Evolutionary conservation across 2,888 invertebrate genomes (phyloP), one percentile per base, ranked within the genome.

Genomic region (Suillia variegata): DNA sequence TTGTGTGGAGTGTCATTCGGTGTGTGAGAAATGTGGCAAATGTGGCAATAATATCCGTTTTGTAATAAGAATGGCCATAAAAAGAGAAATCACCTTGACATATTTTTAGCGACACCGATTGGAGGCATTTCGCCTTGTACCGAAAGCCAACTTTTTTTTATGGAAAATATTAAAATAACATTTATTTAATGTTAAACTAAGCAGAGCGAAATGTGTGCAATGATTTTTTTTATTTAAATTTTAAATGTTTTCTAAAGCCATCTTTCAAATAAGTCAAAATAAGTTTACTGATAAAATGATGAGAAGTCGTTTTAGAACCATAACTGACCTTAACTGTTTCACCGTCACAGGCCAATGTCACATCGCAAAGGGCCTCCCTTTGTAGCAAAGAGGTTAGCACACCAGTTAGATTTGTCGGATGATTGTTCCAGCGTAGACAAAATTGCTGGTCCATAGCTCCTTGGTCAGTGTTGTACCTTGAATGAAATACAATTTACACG

Each of bases 381-480:
- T 93, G 90, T 78, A 94, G 85, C 80, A 94, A 87, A 81, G 92
- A 92, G 80, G 91, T 91, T 77, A 94, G 87, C 80, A 94, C 93
- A 85, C 93, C 93, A 81, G 93, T 93, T 84, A 94, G 86, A 85
- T 94, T 94, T 85, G 87, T 90, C 81, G 92, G 93, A 86, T 94
- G 94, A 86, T 94, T 94, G 88, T 94, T 93, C 94, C 94, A 94
- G 87, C 93, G 91, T 83, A 94, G 88, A 85, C 93, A 93, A 86
- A 93, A 94, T 87, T 94, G 93, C 80, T 85, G 85, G 79, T 85
- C 85, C 83, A 84, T 86, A 89, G 91, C 81, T 81, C 81, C 82
- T 82, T 81, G 82, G 80, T 82, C 82, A 80, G 81, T 81, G 79
- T 79, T 80, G 81, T 80, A 82, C 80, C 82, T 82, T 63, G 5